These are phyloP conservation scores for Lypha dubia DNA, from an alignment of 2,888 invertebrate species.

Conservation along the genomic window DNA sequence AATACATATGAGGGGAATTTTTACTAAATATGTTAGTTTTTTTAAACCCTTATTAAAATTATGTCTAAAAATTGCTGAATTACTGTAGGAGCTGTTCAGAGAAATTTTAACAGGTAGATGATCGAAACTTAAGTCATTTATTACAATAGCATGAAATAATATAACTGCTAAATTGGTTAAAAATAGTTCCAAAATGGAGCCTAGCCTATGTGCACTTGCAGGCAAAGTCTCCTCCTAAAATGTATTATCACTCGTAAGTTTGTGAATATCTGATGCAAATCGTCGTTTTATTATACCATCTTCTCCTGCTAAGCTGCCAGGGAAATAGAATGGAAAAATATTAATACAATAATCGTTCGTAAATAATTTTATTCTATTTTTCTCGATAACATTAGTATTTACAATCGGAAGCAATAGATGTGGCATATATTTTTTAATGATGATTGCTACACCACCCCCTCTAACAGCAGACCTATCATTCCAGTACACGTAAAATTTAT, in stretches of 20 bases:
- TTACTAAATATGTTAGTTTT: too few relatives aligned
- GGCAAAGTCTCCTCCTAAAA: slow-evolving; percentile 1
- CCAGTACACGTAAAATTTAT: slow-evolving; percentile 22
- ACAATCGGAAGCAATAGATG: slow-evolving; percentile 30
- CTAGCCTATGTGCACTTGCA: background rate
- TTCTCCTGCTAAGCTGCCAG: background rate
- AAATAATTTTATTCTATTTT: slow-evolving; percentile 28
- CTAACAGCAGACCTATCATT: slow-evolving; percentile 31
- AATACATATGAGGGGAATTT: too few relatives aligned
- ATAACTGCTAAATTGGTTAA: too few relatives aligned
- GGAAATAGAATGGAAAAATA: slow-evolving; percentile 40
- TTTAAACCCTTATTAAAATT: too few relatives aligned
- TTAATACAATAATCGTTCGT: background rate
- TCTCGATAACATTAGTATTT: slow-evolving; percentile 25
- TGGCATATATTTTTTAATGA: slow-evolving; percentile 11
- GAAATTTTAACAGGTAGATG: too few relatives aligned
- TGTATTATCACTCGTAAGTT: background rate
- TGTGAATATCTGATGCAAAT: slow-evolving; percentile 17
- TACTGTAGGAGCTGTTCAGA: too few relatives aligned
- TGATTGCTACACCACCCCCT: slow-evolving; percentile 28
- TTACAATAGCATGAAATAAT: too few relatives aligned
- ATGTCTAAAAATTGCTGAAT: too few relatives aligned
- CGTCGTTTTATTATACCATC: background rate
- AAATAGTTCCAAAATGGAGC: too few relatives aligned
- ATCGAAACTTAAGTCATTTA: too few relatives aligned